Conservation (phyloP, 2,888 invertebrate species). For the Oscheius sp. region DNA sequence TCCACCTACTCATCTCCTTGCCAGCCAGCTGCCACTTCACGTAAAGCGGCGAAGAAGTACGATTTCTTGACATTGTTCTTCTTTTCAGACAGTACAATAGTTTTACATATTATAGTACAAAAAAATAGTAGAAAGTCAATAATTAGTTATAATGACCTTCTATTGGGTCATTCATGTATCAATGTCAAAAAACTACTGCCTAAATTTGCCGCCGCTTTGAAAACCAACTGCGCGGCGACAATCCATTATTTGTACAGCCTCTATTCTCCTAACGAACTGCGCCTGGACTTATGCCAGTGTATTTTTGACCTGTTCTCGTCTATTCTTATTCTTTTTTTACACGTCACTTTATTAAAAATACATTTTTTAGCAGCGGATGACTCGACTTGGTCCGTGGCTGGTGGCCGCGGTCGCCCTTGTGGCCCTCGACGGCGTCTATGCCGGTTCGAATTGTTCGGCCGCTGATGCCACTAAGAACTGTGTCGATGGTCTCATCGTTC, state of each 20-base stretch:
- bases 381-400: slow-evolving; percentile 62
- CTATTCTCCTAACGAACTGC: slow-evolving; percentile 27
- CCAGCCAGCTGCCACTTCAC: slow-evolving; percentile 37
- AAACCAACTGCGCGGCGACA: slow-evolving; percentile 30
- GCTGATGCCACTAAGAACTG: slow-evolving; percentile 77
- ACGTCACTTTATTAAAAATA: neutral
- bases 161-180: neutral
- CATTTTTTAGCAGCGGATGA: slow-evolving; percentile 42
- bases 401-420: slow-evolving; percentile 56
- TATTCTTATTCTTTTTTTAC: neutral
- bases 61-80: slow-evolving; percentile 20
- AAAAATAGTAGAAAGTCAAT: no score
- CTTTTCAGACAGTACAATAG: slow-evolving; percentile 1
- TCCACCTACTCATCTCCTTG: slow-evolving; percentile 35
- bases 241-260: slow-evolving; percentile 31
- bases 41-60: slow-evolving; percentile 35
- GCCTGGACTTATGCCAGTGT: slow-evolving; percentile 14
- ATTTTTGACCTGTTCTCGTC: neutral
- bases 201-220: slow-evolving; percentile 9
- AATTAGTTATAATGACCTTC: neutral
- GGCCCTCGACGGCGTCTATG: slow-evolving; percentile 51
- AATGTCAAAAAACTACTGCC: neutral
- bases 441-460: slow-evolving; percentile 71
- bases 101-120: neutral
- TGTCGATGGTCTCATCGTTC: slow-evolving; percentile 86